Evolutionary conservation across 1,140 invertebrate species (phyloP), one percentile per base, ranked within the genome.

Genomic region (Varroa destructor): DNA sequence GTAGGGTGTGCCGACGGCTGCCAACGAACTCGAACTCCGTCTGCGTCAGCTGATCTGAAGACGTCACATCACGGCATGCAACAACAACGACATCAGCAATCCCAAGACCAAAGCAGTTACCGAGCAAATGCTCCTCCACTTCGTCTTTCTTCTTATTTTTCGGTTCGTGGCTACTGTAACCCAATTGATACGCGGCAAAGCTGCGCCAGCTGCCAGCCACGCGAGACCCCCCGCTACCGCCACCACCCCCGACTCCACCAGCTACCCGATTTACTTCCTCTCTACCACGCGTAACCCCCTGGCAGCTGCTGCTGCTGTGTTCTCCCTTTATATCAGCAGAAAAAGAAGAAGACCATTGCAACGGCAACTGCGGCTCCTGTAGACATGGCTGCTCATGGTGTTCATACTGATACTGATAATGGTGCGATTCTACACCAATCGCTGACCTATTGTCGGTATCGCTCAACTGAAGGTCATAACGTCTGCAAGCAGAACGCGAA

Each of bases 41-140:
- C 37, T 67, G 61, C 40, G 61, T 67, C 61, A 67, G 61, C 61
- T 67, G 61, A 67, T 67, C 61, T 67, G 61, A 67, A 67, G 61
- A 67, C 40, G 46, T 46, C 40, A 67, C 61, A 46, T 37, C 46
- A 51, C 46, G 46, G 46, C 46, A 51, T 51, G 46, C 46, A 51
- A 51, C 46, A 51, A 51, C 46, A 51, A 51, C 46, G 46, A 51
- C 46, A 8, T 51, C 46, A 51, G 46, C 46, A 51, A 51, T 8
- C 8, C 46, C 46, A 8, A 51, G 46, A 51, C 46, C 46, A 8
- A 51, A 51, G 46, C 46, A 51, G 46, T 51, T 51, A 51, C 46
- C 46, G 46, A 51, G 46, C 46, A 51, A 51, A 8, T 51, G 46
- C 46, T 51, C 46, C 8, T 8, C 46, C 3, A 5, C 46, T 3